Conservation (phyloP, 2,113 vertebrate genomes). For the Trinectes maculatus region DNA sequence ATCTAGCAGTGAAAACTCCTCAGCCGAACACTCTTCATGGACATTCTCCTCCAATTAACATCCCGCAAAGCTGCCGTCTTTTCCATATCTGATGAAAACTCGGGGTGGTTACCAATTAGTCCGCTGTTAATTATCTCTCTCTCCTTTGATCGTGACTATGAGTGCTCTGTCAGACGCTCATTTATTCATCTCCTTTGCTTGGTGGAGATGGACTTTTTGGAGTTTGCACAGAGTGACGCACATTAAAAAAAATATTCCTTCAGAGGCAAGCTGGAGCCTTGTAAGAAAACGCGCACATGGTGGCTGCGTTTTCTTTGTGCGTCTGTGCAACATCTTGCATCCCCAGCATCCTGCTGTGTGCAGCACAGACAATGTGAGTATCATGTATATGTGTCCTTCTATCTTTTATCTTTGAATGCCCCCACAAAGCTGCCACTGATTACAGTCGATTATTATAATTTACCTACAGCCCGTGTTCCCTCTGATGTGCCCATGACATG, state of each 20-base stretch:
- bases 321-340: slow-evolving; percentile 39
- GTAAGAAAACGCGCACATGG: slow-evolving; percentile 54
- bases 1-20: slow-evolving; percentile 55
- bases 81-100: slow-evolving; percentile 83
- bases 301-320: slow-evolving; percentile 56
- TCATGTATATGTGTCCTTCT: slow-evolving; percentile 27
- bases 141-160: slow-evolving; percentile 83
- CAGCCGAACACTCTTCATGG: slow-evolving; percentile 75
- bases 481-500: slow-evolving; percentile 50
- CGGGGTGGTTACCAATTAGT: slow-evolving; percentile 85
- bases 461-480: slow-evolving; percentile 23
- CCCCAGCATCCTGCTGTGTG: slow-evolving; percentile 42
- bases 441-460: slow-evolving; percentile 39
- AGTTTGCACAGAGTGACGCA: slow-evolving; percentile 80
- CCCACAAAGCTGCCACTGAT: slow-evolving; percentile 34
- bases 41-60: slow-evolving; percentile 82
- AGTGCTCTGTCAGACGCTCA: slow-evolving; percentile 82
- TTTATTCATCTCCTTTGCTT: slow-evolving; percentile 81
- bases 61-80: slow-evolving; percentile 73
- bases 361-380: slow-evolving; percentile 35
- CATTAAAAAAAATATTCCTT: slow-evolving; percentile 80
- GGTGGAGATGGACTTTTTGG: slow-evolving; percentile 75
- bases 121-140: slow-evolving; percentile 84
- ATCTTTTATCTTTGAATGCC: slow-evolving; percentile 26
- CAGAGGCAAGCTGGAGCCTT: slow-evolving; percentile 70